phyloP scores from a whole-genome alignment of 2,888 invertebrate genomes.

The Eristalinus aeneus region DNA sequence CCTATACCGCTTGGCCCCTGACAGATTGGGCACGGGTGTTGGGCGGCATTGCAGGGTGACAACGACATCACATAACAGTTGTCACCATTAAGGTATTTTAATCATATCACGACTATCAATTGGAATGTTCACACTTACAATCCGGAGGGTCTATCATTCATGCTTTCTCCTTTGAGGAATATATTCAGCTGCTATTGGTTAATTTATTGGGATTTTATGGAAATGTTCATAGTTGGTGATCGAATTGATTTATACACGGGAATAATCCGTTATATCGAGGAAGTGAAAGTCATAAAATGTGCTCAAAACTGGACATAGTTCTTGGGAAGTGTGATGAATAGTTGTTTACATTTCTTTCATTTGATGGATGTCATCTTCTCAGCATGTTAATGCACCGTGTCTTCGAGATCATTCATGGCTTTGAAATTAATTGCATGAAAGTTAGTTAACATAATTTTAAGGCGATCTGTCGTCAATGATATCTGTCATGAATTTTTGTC shows the following conservation, averaged over 20 bases:
- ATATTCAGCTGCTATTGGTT: constrained; percentile 17
- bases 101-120: constrained; percentile 63
- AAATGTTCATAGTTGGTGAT: constrained; percentile 38
- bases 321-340: constrained; percentile 10
- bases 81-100: constrained; percentile 60
- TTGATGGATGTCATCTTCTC: not conserved
- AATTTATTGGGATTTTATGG: constrained; percentile 61
- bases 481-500: not conserved
- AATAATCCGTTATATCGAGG: constrained; percentile 27
- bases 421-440: not conserved
- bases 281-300: constrained; percentile 36
- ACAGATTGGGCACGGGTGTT: constrained; percentile 12
- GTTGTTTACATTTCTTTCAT: constrained; percentile 2
- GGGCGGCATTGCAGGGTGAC: constrained; percentile 37
- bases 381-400: not conserved
- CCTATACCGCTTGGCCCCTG: constrained; percentile 48
- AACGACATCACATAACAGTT: constrained; percentile 53
- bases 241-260: constrained; percentile 30
- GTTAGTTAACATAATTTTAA: not conserved
- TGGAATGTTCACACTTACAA: constrained; percentile 62
- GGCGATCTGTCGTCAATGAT: not conserved
- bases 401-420: not conserved
- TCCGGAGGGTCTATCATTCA: constrained; percentile 50
- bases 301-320: constrained; percentile 4
- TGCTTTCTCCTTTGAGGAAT: constrained; percentile 55